A percentile compares a stretch with the other conserved stretches of the same genome.
phyloP scores from a whole-genome alignment of 2,113 vertebrate species.

The Murina feae region DNA sequence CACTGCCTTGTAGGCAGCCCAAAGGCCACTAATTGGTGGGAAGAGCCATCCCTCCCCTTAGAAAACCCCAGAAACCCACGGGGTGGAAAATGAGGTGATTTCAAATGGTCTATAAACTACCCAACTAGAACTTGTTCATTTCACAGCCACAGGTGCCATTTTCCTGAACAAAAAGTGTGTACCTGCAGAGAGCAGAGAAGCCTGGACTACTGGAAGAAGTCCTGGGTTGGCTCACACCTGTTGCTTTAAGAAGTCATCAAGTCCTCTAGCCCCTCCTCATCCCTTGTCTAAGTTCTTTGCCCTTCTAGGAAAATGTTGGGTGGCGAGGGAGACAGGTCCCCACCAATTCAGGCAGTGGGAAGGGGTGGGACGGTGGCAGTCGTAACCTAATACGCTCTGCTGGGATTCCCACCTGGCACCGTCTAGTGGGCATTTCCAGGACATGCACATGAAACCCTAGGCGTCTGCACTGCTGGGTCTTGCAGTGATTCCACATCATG shows the following conservation, averaged over 20 bases:
- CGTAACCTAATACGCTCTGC: background rate
- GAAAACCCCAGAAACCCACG: background rate
- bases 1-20: too few relatives aligned
- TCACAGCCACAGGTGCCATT: accelerated
- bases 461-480: accelerated
- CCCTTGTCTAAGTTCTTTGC: background rate
- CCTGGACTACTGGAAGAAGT: background rate
- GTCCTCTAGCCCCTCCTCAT: accelerated
- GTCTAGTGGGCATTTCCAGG: accelerated
- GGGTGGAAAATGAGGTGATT: background rate
- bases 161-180: background rate
- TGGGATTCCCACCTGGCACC: background rate
- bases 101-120: background rate
- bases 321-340: background rate
- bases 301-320: background rate
- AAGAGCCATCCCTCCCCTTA: background rate
- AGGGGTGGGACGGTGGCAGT: background rate
- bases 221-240: background rate
- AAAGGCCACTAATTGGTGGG: background rate
- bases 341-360: background rate
- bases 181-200: background rate
- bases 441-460: background rate
- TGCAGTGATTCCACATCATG: background rate
- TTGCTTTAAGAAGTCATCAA: background rate
- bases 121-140: background rate